These are phyloP conservation scores for Tipula unca DNA, from an alignment of 2,888 invertebrate species.

Conservation along the genomic window DNA sequence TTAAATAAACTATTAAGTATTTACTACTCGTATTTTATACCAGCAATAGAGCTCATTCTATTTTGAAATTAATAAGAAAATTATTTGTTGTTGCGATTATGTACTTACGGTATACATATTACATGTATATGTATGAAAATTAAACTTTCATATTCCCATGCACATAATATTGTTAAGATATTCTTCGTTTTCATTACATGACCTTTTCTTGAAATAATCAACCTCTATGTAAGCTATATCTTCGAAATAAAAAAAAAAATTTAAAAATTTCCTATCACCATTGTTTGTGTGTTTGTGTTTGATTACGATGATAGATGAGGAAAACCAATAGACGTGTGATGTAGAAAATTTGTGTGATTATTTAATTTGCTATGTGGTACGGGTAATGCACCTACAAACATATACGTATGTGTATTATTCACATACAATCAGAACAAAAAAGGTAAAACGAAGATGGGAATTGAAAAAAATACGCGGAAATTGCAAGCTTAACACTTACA, in stretches of 20 bases:
- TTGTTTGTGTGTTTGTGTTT: not conserved
- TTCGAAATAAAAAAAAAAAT: not conserved
- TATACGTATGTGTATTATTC: no score
- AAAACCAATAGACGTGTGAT: not conserved
- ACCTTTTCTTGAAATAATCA: not conserved
- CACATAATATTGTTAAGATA: not conserved
- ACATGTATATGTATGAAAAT: not conserved
- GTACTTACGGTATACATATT: not conserved
- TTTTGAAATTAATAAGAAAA: slow-evolving; percentile 8
- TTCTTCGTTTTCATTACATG: not conserved
- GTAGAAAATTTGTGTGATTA: not conserved
- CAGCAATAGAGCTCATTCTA: not conserved
- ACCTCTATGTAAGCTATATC: not conserved
- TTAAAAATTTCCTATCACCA: not conserved
- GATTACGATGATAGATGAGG: not conserved
- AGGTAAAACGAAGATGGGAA: not conserved
- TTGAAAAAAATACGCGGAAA: not conserved
- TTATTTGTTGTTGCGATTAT: not conserved
- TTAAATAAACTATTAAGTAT: not conserved
- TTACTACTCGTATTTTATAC: not conserved
- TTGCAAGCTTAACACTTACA: not conserved
- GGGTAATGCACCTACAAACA: not conserved
- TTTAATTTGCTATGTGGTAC: not conserved
- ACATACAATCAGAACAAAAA: not conserved
- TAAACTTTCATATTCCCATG: slow-evolving; percentile 14